Evolutionary conservation across 1,140 invertebrate species (phyloP).

Genomic region (Drosophila miranda): DNA sequence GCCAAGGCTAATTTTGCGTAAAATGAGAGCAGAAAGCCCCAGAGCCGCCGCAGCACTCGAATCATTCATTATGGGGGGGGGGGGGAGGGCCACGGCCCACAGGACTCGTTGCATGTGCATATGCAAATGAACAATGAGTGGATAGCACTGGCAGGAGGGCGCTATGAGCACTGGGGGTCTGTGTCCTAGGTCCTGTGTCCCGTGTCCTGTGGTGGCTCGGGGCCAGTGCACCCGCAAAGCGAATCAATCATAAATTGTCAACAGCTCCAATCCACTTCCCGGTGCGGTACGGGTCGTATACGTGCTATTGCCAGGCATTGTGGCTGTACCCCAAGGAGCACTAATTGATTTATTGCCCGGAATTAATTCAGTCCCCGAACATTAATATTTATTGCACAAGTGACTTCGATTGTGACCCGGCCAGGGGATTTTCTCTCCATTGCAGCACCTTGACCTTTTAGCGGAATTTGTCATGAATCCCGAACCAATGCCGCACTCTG

Average conservation of each 20-base stretch:
- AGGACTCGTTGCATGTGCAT: conserved; percentile 44
- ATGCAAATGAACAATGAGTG: conserved; percentile 62
- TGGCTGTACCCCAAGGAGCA: too few species aligned
- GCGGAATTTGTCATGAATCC: conserved; percentile 18
- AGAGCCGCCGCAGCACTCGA: conserved; percentile 32
- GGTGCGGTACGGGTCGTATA: conserved; percentile 36
- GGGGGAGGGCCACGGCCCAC: conserved; percentile 5
- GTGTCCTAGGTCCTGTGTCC: background rate
- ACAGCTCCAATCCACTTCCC: conserved; percentile 21
- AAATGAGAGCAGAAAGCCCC: conserved; percentile 57
- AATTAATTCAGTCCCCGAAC: conserved; percentile 46
- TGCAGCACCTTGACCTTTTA: conserved; percentile 42
- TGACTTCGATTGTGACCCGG: background rate
- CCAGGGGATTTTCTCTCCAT: background rate
- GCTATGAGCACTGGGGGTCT: conserved; percentile 1
- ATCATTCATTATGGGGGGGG: conserved; percentile 64
- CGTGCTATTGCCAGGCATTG: conserved; percentile 33
- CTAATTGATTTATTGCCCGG: conserved; percentile 71
- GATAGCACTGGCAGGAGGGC: background rate
- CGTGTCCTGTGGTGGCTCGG: background rate
- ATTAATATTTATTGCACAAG: conserved; percentile 48
- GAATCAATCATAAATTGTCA: conserved; percentile 77
- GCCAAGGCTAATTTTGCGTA: conserved; percentile 74
- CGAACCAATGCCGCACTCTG: conserved; percentile 13
- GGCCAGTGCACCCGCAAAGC: conserved; percentile 38